Conservation (phyloP, 2,888 invertebrate genomes). For the Pogonocherus hispidulus region DNA sequence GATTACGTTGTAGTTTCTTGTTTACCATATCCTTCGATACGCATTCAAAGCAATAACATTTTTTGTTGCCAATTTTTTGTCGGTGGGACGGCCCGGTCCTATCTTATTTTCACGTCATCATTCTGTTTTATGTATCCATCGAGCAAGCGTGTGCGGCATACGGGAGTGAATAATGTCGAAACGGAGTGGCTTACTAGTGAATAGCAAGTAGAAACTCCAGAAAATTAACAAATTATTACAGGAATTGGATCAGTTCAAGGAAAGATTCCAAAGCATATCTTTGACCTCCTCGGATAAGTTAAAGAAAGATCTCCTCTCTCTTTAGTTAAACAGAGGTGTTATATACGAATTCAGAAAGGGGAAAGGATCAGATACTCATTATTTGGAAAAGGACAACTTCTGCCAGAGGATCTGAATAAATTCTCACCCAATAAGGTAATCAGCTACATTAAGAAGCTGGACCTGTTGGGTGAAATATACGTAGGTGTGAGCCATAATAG, state of each 20-base stretch:
- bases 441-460: too few relatives aligned
- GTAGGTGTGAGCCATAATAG: too few relatives aligned
- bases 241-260: not conserved
- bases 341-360: too few relatives aligned
- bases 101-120: not conserved
- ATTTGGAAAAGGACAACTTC: too few relatives aligned
- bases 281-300: not conserved
- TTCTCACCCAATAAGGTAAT: too few relatives aligned
- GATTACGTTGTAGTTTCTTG: conserved; percentile 8
- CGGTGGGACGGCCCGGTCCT: not conserved
- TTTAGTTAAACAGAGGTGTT: not conserved
- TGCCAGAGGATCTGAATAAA: too few relatives aligned
- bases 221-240: not conserved
- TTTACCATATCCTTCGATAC: not conserved
- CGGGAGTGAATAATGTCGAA: not conserved
- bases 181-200: not conserved
- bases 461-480: too few relatives aligned
- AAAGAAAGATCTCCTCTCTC: too few relatives aligned
- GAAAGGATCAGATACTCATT: too few relatives aligned
- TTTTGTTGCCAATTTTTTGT: not conserved
- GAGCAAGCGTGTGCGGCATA: not conserved
- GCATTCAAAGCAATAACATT: not conserved
- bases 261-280: not conserved
- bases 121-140: conserved; percentile 6
- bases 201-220: not conserved